These are phyloP conservation scores for Drosophila lutescens DNA, from an alignment of 2,888 invertebrate species.

Conservation along the genomic window DNA sequence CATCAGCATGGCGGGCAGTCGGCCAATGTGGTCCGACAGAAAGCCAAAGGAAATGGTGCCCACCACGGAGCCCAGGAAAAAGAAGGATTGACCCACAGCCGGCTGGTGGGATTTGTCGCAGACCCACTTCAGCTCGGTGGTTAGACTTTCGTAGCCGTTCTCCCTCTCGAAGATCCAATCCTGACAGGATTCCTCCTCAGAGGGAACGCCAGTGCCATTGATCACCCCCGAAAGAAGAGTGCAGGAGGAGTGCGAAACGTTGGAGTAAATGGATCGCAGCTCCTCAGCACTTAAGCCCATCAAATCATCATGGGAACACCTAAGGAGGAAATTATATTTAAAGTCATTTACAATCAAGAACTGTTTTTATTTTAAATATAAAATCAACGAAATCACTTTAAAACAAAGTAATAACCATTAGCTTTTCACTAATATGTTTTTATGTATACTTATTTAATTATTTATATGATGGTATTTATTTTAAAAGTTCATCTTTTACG, in stretches of 20 bases:
- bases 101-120: conserved; percentile 86
- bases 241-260: conserved; percentile 71
- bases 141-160: conserved; percentile 86
- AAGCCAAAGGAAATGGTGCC: conserved; percentile 86
- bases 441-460: too few relatives aligned
- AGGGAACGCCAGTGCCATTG: conserved; percentile 52
- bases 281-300: conserved; percentile 56
- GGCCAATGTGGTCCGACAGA: conserved; percentile 86
- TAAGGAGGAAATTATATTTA: neutral
- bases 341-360: neutral
- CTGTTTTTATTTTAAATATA: too few relatives aligned
- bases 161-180: conserved; percentile 86
- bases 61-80: conserved; percentile 86
- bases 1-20: conserved; percentile 86
- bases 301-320: conserved; percentile 45
- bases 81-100: conserved; percentile 86
- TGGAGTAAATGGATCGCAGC: conserved; percentile 67
- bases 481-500: too few relatives aligned
- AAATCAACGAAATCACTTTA: neutral
- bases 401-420: neutral
- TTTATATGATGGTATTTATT: too few relatives aligned
- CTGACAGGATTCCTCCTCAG: conserved; percentile 75
- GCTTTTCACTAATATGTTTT: too few relatives aligned
- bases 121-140: conserved; percentile 87
- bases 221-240: conserved; percentile 63